Evolutionary conservation across 2,797 vertebrate genomes (phyloP), one percentile per base, ranked within the genome.

Genomic region (Octomys mimax): DNA sequence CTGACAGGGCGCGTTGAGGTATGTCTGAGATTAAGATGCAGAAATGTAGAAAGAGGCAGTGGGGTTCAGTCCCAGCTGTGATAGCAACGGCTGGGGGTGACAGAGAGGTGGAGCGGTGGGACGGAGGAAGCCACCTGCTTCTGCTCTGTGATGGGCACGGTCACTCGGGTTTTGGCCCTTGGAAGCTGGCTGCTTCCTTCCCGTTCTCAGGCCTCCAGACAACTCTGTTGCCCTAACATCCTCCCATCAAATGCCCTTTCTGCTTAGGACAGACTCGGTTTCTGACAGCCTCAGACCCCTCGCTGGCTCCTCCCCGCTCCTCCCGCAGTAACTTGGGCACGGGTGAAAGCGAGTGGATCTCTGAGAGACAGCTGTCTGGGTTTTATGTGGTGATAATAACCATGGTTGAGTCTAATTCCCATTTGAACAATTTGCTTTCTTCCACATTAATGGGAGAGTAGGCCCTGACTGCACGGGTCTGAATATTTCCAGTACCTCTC

Each of bases 361-460:
- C n/a, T 9, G 70, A 59, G 31, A 92, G 42, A 90, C 0, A 22
- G 89, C 36, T 36, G 78, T 73, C 88, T 87, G 61, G 52, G 31
- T 77, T 87, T 77, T 59, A 39, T 31, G 68, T 90, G 24, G 81
- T 81, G 80, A 89, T 73, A 61, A 70, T 85, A 79, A 82, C 70
- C 70, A 92, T 78, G 84, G 81, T 59, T 71, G 57, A 88, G 71
- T 62, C 57, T 83, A 71, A 71, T 62, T 95, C 82, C 70, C 36
- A 22, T 82, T 57, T 57, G 81, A 70, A 61, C 87, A 78, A 57
- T 95, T 90, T 92, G 79, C 36, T 87, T 68, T 42, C 87, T 83
- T 87, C 46, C 57, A 79, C 77, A 52, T 90, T 90, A 79, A 81
- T 33, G 61, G 73, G 42, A 68, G 49, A 92, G 68, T 42, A 33